Conservation (phyloP, 2,888 invertebrate genomes). For the Acanthococcus lagerstroemiae region DNA sequence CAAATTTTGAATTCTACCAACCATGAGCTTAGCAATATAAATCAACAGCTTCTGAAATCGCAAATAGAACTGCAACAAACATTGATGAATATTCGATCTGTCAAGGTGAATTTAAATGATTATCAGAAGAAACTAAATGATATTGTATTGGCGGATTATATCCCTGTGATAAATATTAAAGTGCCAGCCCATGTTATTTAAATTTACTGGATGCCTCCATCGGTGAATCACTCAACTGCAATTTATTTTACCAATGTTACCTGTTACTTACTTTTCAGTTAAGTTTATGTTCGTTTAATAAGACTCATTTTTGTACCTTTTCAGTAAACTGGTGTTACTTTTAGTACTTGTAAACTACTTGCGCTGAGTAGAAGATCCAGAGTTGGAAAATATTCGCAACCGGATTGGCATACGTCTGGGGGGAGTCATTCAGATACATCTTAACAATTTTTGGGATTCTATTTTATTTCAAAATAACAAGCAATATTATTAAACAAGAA, state of each 20-base stretch:
- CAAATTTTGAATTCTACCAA: slow-evolving; percentile 12
- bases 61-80: slow-evolving; percentile 24
- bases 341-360: background rate
- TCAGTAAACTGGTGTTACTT: too few species aligned
- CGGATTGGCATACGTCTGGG: too few species aligned
- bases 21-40: slow-evolving; percentile 17
- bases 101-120: slow-evolving; percentile 4
- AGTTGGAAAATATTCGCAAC: too few species aligned
- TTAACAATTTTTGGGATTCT: too few species aligned
- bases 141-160: slow-evolving; percentile 18
- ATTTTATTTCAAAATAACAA: too few species aligned
- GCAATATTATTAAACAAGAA: too few species aligned
- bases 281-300: too few species aligned
- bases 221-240: too few species aligned
- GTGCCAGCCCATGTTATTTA: slow-evolving; percentile 1
- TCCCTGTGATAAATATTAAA: slow-evolving; percentile 24
- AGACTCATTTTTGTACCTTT: too few species aligned
- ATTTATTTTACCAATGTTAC: too few species aligned
- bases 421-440: too few species aligned
- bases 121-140: slow-evolving; percentile 11
- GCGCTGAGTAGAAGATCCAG: background rate
- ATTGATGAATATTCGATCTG: background rate
- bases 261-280: too few species aligned
- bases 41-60: slow-evolving; percentile 23
- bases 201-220: background rate